These are phyloP conservation scores for Plectus sambesii DNA, from an alignment of 1,140 invertebrate genomes.

Conservation along the genomic window DNA sequence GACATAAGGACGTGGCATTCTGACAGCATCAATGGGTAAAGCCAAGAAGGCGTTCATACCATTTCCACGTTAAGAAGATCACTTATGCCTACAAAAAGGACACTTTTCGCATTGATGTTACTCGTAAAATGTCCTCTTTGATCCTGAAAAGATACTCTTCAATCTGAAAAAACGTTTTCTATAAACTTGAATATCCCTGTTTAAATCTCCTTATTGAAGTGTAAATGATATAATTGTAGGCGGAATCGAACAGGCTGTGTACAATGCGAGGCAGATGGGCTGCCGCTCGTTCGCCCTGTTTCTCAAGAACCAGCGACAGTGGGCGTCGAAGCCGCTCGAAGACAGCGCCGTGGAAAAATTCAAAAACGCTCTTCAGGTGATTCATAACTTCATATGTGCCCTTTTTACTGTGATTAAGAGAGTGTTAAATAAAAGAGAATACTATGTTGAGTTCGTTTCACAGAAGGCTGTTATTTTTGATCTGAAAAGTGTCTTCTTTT, in stretches of 20 bases:
- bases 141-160: conserved; percentile 51
- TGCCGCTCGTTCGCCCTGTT: conserved; percentile 51
- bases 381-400: not conserved
- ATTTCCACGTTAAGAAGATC: too few species aligned
- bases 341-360: conserved; percentile 46
- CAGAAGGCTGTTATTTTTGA: too few species aligned
- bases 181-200: too few species aligned
- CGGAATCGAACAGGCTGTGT: conserved; percentile 29
- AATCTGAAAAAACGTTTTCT: conserved; percentile 12
- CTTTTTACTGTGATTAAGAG: conserved; percentile 17
- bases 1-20: too few species aligned
- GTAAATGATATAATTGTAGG: too few species aligned
- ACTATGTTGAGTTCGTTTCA: not conserved
- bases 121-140: too few species aligned
- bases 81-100: too few species aligned
- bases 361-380: conserved; percentile 43
- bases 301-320: conserved; percentile 49
- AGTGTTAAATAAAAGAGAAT: conserved; percentile 21
- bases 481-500: too few species aligned
- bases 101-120: too few species aligned
- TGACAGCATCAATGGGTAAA: too few species aligned
- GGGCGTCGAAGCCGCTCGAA: conserved; percentile 50
- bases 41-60: too few species aligned
- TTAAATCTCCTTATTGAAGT: too few species aligned
- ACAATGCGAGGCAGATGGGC: conserved; percentile 37